These are phyloP conservation scores for Stenchaetothrips biformis DNA, from an alignment of 2,888 invertebrate species.

Conservation along the genomic window DNA sequence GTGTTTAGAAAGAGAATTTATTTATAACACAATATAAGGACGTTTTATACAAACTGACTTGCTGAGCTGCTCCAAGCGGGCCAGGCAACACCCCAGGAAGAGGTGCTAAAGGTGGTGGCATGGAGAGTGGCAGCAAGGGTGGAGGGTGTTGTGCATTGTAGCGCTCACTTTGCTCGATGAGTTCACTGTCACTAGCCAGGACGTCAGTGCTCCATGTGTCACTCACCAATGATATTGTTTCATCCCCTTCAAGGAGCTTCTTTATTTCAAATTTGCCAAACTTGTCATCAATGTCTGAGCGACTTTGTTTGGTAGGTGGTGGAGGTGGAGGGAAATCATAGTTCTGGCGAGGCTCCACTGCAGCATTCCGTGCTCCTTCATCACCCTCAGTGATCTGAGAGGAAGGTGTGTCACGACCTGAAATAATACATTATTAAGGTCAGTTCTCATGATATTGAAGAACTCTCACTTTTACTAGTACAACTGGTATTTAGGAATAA, in stretches of 20 bases:
- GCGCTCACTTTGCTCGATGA: conserved; percentile 62
- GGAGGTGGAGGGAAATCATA: conserved; percentile 45
- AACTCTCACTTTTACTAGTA: neutral
- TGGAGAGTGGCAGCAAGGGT: conserved; percentile 26
- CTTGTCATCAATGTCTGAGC: conserved; percentile 95
- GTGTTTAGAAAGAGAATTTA: too few relatives aligned
- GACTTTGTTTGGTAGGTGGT: conserved; percentile 66
- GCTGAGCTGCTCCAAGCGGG: conserved; percentile 45
- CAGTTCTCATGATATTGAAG: neutral
- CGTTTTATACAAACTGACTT: conserved; percentile 41
- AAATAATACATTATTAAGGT: conserved; percentile 39
- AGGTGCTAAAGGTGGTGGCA: conserved; percentile 43
- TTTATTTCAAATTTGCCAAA: conserved; percentile 98
- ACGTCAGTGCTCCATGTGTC: conserved; percentile 99
- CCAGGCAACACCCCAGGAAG: conserved; percentile 47
- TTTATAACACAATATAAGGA: neutral
- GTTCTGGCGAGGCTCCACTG: conserved; percentile 31
- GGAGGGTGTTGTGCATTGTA: conserved; percentile 40
- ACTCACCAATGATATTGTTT: conserved; percentile 93
- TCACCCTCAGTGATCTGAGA: conserved; percentile 84
- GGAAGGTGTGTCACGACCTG: conserved; percentile 88
- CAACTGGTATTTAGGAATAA: neutral
- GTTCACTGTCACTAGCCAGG: conserved; percentile 92
- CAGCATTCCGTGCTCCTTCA: conserved; percentile 51
- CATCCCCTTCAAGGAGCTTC: conserved; percentile 65